These are phyloP conservation scores for Cryptoblepharus egeriae DNA, from an alignment of 2,797 vertebrate genomes.

Conservation along the genomic window DNA sequence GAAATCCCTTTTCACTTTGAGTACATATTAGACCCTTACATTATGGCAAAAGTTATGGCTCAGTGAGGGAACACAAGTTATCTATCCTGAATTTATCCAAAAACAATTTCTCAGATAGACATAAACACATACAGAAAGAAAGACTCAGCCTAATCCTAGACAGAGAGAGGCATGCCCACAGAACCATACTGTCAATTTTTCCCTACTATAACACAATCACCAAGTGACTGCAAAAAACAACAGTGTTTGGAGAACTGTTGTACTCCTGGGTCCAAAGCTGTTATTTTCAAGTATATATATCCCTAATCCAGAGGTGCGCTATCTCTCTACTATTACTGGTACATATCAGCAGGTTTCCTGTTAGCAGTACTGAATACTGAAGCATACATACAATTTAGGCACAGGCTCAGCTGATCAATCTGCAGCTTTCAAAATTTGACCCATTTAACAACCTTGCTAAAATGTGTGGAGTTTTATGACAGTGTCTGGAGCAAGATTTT, in stretches of 20 bases:
- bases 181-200: not conserved
- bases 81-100: not conserved
- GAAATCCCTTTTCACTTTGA: not conserved
- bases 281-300: not conserved
- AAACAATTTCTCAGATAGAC: too few species aligned
- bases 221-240: not conserved
- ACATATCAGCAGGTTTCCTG: not conserved
- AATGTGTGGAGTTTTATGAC: not conserved
- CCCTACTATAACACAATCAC: not conserved
- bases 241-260: not conserved
- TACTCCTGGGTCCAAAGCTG: not conserved
- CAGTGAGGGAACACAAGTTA: not conserved
- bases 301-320: not conserved
- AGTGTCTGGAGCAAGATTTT: not conserved
- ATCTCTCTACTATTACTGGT: not conserved
- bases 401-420: not conserved
- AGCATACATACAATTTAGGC: not conserved
- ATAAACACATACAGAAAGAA: too few species aligned
- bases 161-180: not conserved
- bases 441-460: not conserved
- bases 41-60: rapidly evolving
- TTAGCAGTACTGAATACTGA: not conserved
- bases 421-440: not conserved
- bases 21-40: not conserved
- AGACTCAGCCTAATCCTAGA: not conserved